phyloP scores from a whole-genome alignment of 2,113 vertebrate species.

The Zosterops pallidus region DNA sequence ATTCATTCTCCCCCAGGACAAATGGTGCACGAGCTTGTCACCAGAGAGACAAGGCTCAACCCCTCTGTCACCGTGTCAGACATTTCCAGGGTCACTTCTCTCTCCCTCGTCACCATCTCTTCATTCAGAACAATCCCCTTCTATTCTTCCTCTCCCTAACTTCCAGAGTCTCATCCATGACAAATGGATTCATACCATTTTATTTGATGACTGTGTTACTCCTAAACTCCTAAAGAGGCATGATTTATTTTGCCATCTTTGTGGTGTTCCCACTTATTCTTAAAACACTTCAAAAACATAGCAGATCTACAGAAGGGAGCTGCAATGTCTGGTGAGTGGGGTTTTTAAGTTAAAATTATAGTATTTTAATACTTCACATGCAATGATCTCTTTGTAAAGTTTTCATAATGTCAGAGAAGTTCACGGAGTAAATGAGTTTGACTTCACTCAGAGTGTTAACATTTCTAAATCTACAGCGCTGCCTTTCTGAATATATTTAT shows the following conservation, averaged over 20 bases:
- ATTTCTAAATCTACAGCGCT: constrained; percentile 55
- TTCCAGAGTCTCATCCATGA: not conserved
- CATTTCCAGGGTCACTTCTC: not conserved
- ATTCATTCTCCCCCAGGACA: not conserved
- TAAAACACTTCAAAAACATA: constrained; percentile 4
- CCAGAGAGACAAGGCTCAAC: not conserved
- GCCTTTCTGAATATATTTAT: constrained; percentile 60
- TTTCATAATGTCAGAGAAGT: constrained; percentile 67
- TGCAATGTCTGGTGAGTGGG: not conserved
- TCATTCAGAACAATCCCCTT: not conserved
- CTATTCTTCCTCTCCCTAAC: not conserved
- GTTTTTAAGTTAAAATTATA: constrained; percentile 36
- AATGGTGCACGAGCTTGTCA: not conserved
- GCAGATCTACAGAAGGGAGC: not conserved
- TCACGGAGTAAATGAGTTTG: constrained; percentile 60
- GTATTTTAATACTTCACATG: constrained; percentile 46
- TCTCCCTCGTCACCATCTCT: rapidly evolving
- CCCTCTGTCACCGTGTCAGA: rapidly evolving
- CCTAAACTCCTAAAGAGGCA: not conserved
- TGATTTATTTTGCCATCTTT: constrained; percentile 34
- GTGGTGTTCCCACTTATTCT: not conserved
- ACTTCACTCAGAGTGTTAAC: constrained; percentile 52
- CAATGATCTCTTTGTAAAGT: constrained; percentile 64
- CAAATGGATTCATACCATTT: not conserved
- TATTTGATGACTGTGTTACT: not conserved